Percentiles rank a stretch among this genome's conserved stretches.
Evolutionary conservation across 2,113 vertebrate species (phyloP).

Genomic region (Mungos mungo): DNA sequence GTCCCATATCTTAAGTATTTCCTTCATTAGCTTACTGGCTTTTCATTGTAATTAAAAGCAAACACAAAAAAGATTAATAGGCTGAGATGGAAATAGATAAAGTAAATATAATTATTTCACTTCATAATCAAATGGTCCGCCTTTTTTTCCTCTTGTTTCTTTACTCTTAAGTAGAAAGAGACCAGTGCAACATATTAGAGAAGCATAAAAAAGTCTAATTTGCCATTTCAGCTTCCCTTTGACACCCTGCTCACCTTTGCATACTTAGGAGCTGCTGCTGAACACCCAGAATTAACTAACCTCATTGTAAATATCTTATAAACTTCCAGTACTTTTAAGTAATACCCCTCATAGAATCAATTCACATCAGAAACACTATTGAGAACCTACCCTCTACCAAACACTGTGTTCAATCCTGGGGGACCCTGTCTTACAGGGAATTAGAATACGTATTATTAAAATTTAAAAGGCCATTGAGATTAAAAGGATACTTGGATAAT

Average conservation of each 20-base stretch:
- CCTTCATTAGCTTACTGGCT: conserved; percentile 42
- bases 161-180: not conserved
- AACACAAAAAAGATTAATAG: conserved; percentile 51
- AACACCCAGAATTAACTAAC: not conserved
- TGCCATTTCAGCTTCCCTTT: not conserved
- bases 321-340: not conserved
- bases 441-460: not conserved
- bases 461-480: not conserved
- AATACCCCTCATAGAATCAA: not conserved
- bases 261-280: not conserved
- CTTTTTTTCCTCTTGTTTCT: not conserved
- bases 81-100: conserved; percentile 22
- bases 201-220: not conserved
- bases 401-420: not conserved
- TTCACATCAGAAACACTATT: not conserved
- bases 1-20: not conserved
- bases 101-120: conserved; percentile 60
- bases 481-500: not conserved
- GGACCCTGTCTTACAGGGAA: not conserved
- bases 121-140: not conserved
- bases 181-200: not conserved
- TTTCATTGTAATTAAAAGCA: conserved; percentile 65
- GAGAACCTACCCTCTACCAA: not conserved
- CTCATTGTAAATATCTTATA: not conserved
- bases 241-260: not conserved